Base-by-base conservation (phyloP, 2,888 invertebrate genomes). In the Brachylomia viminalis region DNA sequence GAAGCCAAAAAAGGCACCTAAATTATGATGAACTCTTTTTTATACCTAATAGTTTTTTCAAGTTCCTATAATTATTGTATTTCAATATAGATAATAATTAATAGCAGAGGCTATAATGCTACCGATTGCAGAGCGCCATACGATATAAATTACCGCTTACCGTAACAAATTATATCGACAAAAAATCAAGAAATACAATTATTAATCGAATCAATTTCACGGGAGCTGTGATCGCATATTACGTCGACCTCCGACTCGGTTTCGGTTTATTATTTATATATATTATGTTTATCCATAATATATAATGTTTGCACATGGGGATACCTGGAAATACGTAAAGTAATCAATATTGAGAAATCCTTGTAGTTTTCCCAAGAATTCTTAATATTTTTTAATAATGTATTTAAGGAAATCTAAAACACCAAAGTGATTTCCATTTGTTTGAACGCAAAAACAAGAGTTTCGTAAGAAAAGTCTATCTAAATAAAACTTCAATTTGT, bases 151-250 rank as follows among this genome's bases (percentile, higher is more conserved):
- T 92, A 92, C 91, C 89, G 91, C 90, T 91, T 90, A 88, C 87
- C 88, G 82, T 85, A 87, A 82, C 88, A 86, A 88, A 90, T 88
- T 87, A 89, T 87, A 90, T 90, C 88, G 88, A 90, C 87, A 89
- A 91, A 91, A 93, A 92, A 92, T 71, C 90, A 88, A 88, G 91
- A 91, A 92, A 93, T 92, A 90, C 91, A 91, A 92, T 92, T 90
- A 91, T 92, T 92, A 91, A 93, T 92, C 91, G 90, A 92, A 90
- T 91, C 90, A 88, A 92, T 94, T 93, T 93, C 90, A 91, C 90
- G 90, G 90, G 90, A 90, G 89, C 92, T 90, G 91, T 92, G 90
- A 91, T 92, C 90, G 87, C 89, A 90, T 91, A 90, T 86, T 91
- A 88, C 89, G 84, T 79, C 78, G 90, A 92, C 85, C 91, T 91